phyloP scores from a whole-genome alignment of 2,888 invertebrate species.

The Hermaeophaga mercurialis region DNA sequence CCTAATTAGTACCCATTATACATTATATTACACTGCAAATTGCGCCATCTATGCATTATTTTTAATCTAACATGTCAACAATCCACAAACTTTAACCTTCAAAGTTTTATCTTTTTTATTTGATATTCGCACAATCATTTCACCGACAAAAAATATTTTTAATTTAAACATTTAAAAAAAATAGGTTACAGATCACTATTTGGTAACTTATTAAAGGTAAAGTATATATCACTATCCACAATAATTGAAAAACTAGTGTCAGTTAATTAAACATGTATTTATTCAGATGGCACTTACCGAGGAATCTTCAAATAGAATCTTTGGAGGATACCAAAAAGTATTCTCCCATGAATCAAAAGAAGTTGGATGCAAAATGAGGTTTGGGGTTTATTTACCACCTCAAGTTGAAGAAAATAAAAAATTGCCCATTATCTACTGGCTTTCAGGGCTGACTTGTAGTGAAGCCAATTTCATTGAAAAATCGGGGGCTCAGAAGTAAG shows the following conservation, averaged over 20 bases:
- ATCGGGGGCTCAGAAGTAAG: conserved; percentile 85
- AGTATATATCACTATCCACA: background rate
- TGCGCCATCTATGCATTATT: no score
- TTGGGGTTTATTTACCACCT: conserved; percentile 89
- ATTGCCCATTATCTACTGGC: conserved; percentile 86
- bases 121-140: no score
- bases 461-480: conserved; percentile 96
- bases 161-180: no score
- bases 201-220: background rate
- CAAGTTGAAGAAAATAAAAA: conserved; percentile 67
- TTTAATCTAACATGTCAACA: no score
- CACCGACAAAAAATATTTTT: no score
- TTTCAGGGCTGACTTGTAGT: conserved; percentile 91
- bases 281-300: conserved; percentile 58
- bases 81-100: no score
- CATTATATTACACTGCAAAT: no score
- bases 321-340: conserved; percentile 85
- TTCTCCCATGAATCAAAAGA: conserved; percentile 79
- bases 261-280: background rate
- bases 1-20: no score
- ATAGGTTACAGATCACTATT: background rate
- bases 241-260: background rate
- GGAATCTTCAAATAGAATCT: conserved; percentile 73
- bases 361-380: conserved; percentile 89
- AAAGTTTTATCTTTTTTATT: no score